A percentile compares a stretch with the other conserved stretches of the same genome.
These are phyloP conservation scores for Clarias laeviceps DNA, from an alignment of 2,797 vertebrate genomes.

Conservation along the genomic window DNA sequence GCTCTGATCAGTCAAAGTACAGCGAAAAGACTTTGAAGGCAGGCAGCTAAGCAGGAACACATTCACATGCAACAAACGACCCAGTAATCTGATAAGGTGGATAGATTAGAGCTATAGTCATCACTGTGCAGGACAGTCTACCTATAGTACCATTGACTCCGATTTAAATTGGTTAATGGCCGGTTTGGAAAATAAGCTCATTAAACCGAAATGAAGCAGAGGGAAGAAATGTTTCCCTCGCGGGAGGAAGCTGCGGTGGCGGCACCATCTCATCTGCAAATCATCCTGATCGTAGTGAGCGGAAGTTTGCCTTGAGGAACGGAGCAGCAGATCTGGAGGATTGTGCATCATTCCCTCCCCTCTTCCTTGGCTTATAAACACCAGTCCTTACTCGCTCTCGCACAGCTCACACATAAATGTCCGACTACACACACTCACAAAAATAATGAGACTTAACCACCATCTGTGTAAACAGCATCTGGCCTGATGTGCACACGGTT, in stretches of 20 bases:
- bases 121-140: background rate
- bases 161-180: conserved; percentile 29
- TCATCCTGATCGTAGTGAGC: conserved; percentile 52
- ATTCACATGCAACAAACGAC: background rate
- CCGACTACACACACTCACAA: conserved; percentile 53
- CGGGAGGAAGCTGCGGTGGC: conserved; percentile 45
- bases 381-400: conserved; percentile 58
- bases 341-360: conserved; percentile 46
- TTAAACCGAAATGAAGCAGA: conserved; percentile 59
- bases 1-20: background rate
- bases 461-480: conserved; percentile 78
- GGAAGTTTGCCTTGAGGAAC: conserved; percentile 51
- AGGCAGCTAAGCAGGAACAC: background rate
- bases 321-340: conserved; percentile 40
- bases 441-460: conserved; percentile 75
- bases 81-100: background rate
- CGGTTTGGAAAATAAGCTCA: conserved; percentile 54
- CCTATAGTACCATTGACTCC: conserved; percentile 19
- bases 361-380: conserved; percentile 59
- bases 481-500: conserved; percentile 51
- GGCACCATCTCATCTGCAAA: conserved; percentile 58
- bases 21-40: background rate
- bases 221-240: conserved; percentile 49
- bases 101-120: background rate
- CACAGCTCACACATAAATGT: conserved; percentile 62